phyloP scores from a whole-genome alignment of 2,113 vertebrate species.

The Lamprologus speciosus region DNA sequence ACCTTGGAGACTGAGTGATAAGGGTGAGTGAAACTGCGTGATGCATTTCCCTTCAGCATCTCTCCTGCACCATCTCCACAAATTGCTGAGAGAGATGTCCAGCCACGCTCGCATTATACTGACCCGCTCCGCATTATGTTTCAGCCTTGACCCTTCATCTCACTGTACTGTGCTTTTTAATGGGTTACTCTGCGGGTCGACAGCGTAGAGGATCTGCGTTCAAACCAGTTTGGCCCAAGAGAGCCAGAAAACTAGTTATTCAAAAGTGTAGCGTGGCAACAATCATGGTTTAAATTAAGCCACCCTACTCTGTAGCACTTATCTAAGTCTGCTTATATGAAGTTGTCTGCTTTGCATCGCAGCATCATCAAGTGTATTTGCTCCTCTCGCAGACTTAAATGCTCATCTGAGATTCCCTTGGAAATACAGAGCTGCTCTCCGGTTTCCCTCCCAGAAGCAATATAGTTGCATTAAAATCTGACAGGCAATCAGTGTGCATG shows the following conservation, averaged over 20 bases:
- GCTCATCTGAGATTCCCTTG: constrained; percentile 21
- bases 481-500: constrained; percentile 30
- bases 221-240: background rate
- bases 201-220: background rate
- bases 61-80: background rate
- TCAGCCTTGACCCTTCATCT: constrained; percentile 15
- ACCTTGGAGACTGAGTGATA: background rate
- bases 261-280: background rate
- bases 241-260: background rate
- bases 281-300: background rate
- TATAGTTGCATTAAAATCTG: constrained; percentile 46
- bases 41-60: background rate
- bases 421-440: constrained; percentile 3
- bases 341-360: constrained; percentile 4
- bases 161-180: constrained; percentile 9
- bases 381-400: constrained; percentile 14
- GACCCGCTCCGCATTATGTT: background rate
- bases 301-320: background rate
- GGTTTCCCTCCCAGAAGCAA: constrained; percentile 44
- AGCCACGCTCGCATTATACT: background rate
- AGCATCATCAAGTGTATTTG: constrained; percentile 3
- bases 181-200: background rate
- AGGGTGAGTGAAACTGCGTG: background rate
- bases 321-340: background rate
- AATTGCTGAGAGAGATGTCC: constrained; percentile 6